A percentile compares a stretch with the other conserved stretches of the same genome.
phyloP scores from a whole-genome alignment of 1,140 invertebrate genomes.

The Drosophila nigromelanica region DNA sequence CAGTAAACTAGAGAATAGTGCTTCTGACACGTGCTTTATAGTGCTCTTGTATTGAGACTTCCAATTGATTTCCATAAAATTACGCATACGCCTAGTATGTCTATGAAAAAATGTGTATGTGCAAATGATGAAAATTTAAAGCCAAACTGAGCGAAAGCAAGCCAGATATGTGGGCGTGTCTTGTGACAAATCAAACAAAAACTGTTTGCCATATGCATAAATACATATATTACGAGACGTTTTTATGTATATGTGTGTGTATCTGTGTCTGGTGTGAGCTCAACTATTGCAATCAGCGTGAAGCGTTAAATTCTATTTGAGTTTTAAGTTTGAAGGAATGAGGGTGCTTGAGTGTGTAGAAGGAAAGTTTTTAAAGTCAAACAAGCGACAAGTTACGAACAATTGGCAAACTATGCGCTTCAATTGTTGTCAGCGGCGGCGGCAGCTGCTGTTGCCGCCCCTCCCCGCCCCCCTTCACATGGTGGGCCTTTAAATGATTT shows the following conservation, averaged over 20 bases:
- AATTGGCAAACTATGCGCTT: slow-evolving; percentile 78
- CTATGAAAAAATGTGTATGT: slow-evolving; percentile 19
- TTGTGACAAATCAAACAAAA: slow-evolving; percentile 37
- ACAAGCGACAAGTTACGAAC: slow-evolving; percentile 62
- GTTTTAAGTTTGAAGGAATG: slow-evolving; percentile 39
- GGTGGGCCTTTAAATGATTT: slow-evolving; percentile 69
- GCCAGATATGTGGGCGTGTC: slow-evolving; percentile 9
- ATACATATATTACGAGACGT: slow-evolving; percentile 48
- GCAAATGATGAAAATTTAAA: slow-evolving; percentile 21
- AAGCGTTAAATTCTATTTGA: slow-evolving; percentile 82
- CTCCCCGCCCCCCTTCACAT: slow-evolving; percentile 12
- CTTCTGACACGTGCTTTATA: no score
- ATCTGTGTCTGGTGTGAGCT: slow-evolving; percentile 15
- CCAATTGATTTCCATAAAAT: background rate
- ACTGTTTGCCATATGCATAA: slow-evolving; percentile 46
- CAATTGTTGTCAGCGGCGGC: slow-evolving; percentile 62
- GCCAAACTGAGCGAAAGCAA: no score
- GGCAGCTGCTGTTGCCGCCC: background rate
- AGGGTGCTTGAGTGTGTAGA: slow-evolving; percentile 8
- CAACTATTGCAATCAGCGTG: slow-evolving; percentile 78
- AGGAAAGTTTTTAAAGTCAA: slow-evolving; percentile 76
- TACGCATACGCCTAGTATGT: slow-evolving; percentile 1
- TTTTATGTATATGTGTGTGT: slow-evolving; percentile 3
- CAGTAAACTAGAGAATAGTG: background rate
- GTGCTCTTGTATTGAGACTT: background rate